These are phyloP conservation scores for Halictus quadricinctus DNA, from an alignment of 2,888 invertebrate species.

Conservation along the genomic window DNA sequence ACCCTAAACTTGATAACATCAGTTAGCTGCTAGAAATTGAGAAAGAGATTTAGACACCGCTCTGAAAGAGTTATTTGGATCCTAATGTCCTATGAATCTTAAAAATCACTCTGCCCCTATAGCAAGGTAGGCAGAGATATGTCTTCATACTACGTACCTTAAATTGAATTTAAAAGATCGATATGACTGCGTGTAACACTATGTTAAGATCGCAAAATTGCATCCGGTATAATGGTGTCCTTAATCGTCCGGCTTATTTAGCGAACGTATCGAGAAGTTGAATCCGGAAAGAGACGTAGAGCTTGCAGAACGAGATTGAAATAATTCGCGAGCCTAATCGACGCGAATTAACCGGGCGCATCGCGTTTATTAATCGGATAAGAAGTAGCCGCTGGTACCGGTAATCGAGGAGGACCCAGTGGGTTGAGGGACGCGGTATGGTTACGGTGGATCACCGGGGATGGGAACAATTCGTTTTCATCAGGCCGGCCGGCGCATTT, in stretches of 20 bases:
- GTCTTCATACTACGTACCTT: background rate
- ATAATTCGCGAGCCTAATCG: conserved; percentile 3
- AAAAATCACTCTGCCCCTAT: background rate
- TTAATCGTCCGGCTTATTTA: background rate
- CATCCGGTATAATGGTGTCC: background rate
- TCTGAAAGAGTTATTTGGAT: no score
- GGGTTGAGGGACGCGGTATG: background rate
- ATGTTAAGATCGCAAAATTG: background rate
- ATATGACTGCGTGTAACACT: background rate
- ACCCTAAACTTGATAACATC: background rate
- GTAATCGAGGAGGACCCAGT: background rate
- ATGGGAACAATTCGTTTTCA: background rate
- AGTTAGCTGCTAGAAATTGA: background rate
- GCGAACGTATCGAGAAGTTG: conserved; percentile 18
- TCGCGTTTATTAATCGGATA: conserved; percentile 2
- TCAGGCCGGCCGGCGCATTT: background rate
- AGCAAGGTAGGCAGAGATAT: no score
- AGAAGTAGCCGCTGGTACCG: background rate
- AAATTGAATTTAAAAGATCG: background rate
- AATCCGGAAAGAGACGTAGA: background rate
- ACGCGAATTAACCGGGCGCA: background rate
- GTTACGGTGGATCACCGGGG: background rate
- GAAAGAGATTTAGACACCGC: no score
- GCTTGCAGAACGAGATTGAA: background rate
- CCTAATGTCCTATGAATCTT: background rate